phyloP scores from a whole-genome alignment of 2,888 invertebrate species.

The Patella caerulea region DNA sequence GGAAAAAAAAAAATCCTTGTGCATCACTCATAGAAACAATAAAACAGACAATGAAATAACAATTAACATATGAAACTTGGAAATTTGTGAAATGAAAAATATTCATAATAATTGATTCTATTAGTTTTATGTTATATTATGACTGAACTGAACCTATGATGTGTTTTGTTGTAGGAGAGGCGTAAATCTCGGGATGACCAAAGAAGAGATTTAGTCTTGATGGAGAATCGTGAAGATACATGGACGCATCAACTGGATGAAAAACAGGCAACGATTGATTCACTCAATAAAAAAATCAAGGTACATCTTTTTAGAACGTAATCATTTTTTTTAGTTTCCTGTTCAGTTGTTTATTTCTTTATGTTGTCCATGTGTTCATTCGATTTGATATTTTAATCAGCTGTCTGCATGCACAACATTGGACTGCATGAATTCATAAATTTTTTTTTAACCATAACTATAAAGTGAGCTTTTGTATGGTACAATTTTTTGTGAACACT shows the following conservation, averaged over 20 bases:
- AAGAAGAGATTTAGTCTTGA: conserved; percentile 51
- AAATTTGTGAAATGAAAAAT: too few relatives aligned
- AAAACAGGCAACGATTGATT: conserved; percentile 48
- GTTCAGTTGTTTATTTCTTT: too few relatives aligned
- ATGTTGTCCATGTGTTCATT: neutral
- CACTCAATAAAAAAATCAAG: conserved; percentile 42
- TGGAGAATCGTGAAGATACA: conserved; percentile 59
- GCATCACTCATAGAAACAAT: too few relatives aligned
- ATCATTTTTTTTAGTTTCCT: too few relatives aligned
- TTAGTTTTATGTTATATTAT: neutral
- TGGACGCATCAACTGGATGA: conserved; percentile 58
- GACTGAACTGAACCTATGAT: neutral
- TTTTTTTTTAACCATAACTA: too few relatives aligned
- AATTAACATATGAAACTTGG: too few relatives aligned
- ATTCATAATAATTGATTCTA: too few relatives aligned
- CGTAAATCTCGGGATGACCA: conserved; percentile 61
- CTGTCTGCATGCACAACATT: neutral
- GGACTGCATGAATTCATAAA: too few relatives aligned
- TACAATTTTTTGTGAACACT: neutral
- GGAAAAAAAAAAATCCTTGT: too few relatives aligned
- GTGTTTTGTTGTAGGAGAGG: conserved; percentile 46
- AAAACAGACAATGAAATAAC: too few relatives aligned
- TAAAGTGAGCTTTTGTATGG: neutral
- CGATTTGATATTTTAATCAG: neutral
- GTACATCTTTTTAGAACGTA: conserved; percentile 27